These are phyloP conservation scores for Anguilla pacifica DNA, from an alignment of 2,797 vertebrate species.

Conservation along the genomic window DNA sequence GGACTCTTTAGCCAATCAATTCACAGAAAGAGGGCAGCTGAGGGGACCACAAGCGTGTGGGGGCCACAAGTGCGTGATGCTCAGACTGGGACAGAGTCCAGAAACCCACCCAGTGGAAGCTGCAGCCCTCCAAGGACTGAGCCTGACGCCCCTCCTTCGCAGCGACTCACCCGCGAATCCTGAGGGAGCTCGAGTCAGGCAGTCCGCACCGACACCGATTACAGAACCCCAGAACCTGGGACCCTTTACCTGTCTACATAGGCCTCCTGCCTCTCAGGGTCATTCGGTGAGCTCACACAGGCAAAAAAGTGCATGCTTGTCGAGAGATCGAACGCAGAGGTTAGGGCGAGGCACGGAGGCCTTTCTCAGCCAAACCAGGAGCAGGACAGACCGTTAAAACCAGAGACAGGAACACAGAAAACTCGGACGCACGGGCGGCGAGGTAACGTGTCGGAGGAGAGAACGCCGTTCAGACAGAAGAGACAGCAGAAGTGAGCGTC, in stretches of 20 bases:
- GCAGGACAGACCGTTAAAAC: conserved; percentile 37
- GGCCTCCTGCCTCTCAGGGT: conserved; percentile 59
- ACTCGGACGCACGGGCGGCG: not conserved
- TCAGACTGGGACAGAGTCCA: not conserved
- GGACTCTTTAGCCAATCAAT: no score
- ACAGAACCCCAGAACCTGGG: conserved; percentile 39
- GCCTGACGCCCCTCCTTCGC: not conserved
- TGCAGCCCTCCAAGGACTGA: not conserved
- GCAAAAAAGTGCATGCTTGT: conserved; percentile 60
- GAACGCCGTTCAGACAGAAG: conserved; percentile 37
- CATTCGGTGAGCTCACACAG: conserved; percentile 58
- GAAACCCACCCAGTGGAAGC: not conserved
- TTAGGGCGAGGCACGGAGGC: conserved; percentile 67
- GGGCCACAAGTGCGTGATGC: no score
- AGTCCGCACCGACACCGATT: conserved; percentile 13
- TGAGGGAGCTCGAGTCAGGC: conserved; percentile 1
- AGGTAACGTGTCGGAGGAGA: conserved; percentile 14
- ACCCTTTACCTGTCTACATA: conserved; percentile 69
- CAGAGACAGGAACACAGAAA: not conserved
- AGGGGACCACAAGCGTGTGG: no score
- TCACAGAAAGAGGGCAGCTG: not conserved
- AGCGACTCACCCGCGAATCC: not conserved
- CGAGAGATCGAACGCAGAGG: conserved; percentile 62
- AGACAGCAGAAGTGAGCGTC: not conserved
- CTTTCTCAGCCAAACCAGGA: conserved; percentile 51